phyloP scores from a whole-genome alignment of 2,113 vertebrate genomes.

The Vombatus ursinus region DNA sequence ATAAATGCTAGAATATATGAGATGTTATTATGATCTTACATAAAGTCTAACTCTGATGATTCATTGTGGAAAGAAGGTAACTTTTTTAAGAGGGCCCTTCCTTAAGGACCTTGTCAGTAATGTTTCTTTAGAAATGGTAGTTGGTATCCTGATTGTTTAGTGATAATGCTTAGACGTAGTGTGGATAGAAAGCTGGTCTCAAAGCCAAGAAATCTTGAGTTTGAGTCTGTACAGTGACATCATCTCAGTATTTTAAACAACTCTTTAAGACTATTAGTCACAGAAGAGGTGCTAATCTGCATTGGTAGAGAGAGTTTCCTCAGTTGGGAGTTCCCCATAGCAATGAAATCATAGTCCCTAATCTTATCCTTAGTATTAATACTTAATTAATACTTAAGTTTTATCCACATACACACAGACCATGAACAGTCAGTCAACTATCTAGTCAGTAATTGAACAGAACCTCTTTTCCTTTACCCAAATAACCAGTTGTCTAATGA shows the following conservation, averaged over 20 bases:
- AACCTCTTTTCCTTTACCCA: slow-evolving; percentile 74
- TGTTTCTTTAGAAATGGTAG: background rate
- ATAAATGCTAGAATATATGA: background rate
- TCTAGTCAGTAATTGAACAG: slow-evolving; percentile 64
- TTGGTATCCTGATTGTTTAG: background rate
- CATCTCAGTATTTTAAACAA: background rate
- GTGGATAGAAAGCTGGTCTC: background rate
- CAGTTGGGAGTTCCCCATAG: background rate
- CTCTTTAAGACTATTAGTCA: background rate
- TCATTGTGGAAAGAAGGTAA: background rate
- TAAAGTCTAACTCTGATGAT: background rate
- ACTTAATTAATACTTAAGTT: slow-evolving; percentile 44
- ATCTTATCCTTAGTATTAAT: slow-evolving; percentile 47
- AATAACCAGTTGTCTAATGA: slow-evolving; percentile 61
- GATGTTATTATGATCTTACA: background rate
- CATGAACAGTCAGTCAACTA: slow-evolving; percentile 74
- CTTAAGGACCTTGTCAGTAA: background rate
- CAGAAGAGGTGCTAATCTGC: background rate
- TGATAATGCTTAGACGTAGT: background rate
- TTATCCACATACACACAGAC: slow-evolving; percentile 43
- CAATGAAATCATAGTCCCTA: background rate
- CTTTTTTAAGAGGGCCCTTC: background rate
- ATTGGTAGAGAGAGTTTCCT: background rate
- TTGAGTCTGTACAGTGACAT: background rate
- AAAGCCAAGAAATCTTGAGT: background rate